These are phyloP conservation scores for Triplophysa tibetana DNA, from an alignment of 2,113 vertebrate genomes.

Conservation along the genomic window DNA sequence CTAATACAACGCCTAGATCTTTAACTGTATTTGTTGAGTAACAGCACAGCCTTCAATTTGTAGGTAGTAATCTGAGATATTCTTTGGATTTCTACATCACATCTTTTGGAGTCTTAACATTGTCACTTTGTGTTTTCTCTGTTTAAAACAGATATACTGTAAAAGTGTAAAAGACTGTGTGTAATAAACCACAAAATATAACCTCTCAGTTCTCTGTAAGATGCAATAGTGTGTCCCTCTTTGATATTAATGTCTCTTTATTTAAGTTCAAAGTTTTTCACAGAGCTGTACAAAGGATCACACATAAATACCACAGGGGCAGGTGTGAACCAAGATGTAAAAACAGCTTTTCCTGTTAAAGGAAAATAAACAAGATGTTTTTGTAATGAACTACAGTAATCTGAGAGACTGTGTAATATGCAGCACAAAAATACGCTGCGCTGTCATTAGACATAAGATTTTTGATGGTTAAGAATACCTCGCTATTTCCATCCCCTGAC, in stretches of 20 bases:
- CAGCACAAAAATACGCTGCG: conserved; percentile 48
- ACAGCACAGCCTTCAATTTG: no score
- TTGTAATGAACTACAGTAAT: conserved; percentile 5
- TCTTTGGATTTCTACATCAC: conserved; percentile 16
- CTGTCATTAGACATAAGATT: conserved; percentile 6
- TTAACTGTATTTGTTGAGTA: no score
- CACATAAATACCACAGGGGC: conserved; percentile 14
- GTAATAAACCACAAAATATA: no score
- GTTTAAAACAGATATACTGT: neutral
- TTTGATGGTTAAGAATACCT: conserved; percentile 25
- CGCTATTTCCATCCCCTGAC: conserved; percentile 12
- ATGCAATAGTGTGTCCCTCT: neutral
- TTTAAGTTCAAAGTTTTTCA: no score
- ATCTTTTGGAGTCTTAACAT: conserved; percentile 23
- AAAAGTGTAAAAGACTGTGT: no score
- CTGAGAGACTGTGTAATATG: conserved; percentile 36
- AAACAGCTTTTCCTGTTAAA: no score
- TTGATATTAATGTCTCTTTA: no score
- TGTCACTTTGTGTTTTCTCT: conserved; percentile 15
- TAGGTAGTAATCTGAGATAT: no score
- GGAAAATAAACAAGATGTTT: conserved; percentile 14
- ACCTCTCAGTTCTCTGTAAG: neutral
- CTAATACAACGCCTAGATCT: no score
- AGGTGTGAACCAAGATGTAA: conserved; percentile 30
- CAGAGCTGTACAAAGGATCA: no score